Base-by-base conservation (phyloP, 1,140 invertebrate genomes). In the Cecropterus lyciades region DNA sequence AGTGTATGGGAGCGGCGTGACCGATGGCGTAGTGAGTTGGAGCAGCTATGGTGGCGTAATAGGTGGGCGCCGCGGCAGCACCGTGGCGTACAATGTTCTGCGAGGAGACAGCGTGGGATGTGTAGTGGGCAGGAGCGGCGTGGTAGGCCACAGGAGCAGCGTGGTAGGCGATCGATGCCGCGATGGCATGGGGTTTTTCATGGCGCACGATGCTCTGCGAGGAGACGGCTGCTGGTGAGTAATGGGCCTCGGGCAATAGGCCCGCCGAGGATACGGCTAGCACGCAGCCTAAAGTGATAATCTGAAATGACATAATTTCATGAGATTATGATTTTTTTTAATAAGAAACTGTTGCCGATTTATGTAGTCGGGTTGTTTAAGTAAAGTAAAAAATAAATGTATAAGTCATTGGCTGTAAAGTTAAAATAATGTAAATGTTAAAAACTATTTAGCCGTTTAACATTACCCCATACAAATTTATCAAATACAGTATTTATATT, bases 51-150 rank as follows among this genome's bases (percentile, higher is more conserved):
- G 52, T 14, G 24, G 42, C 20, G 20, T 24, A 24, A 68, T 84
- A 73, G 0, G 88, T 87, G 55, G 91, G 84, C 15, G 92, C 86
- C 46, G 92, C 81, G 16, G 91, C 94, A 1, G 27, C 37, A n/a
- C 3, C 46, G 5, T 93, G 92, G 49, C 53, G 46, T 0, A 67
- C 65, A 14, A 52, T 33, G 27, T 52, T 52, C 13, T 52, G 49
- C 16, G 51, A 14, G 66, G 73, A 15, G 77, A 53, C 72, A 42
- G 70, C 65, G 33, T 78, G 68, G 65, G 73, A 73, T 8, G 69
- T 49, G 16, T 77, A 68, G 16, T 72, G 67, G 20, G 73, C 75
- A 37, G 67, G 52, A 11, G 59, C 33, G 13, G 16, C 51, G 3
- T 53, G 51, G 30, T 16, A 37, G 51, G 14, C 33, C 8, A 40